Evolutionary conservation across 1,140 invertebrate genomes (phyloP).

Genomic region (Protaetia brevitarsis): DNA sequence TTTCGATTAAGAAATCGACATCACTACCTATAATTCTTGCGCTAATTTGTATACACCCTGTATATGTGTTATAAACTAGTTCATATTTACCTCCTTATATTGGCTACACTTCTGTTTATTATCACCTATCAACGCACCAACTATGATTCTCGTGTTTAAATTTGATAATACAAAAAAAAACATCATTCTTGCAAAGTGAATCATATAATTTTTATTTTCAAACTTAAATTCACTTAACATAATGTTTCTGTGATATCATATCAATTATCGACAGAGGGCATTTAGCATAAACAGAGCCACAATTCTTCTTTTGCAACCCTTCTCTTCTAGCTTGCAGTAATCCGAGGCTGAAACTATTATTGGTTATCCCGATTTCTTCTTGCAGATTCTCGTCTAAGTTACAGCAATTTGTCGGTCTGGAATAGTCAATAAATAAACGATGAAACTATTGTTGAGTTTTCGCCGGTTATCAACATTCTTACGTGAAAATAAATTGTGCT

Average conservation of each 20-base stretch:
- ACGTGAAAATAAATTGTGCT: conserved; percentile 38
- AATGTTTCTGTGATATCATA: not conserved
- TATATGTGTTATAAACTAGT: no score
- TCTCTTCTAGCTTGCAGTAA: not conserved
- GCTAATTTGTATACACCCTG: no score
- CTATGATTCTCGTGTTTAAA: not conserved
- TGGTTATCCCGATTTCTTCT: not conserved
- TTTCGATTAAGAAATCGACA: no score
- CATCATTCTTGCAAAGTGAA: no score
- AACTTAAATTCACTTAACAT: not conserved
- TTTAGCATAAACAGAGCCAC: not conserved
- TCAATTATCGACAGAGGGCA: not conserved
- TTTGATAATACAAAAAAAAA: not conserved
- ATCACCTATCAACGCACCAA: no score
- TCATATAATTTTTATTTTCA: not conserved
- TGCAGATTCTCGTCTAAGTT: not conserved
- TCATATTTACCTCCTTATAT: no score
- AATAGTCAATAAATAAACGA: conserved; percentile 22
- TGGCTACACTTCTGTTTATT: no score
- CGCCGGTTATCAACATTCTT: conserved; percentile 26
- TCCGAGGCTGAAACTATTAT: not conserved
- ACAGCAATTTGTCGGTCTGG: conserved; percentile 32
- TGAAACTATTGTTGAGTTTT: not conserved
- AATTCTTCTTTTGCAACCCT: not conserved
- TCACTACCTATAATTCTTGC: no score